Base-by-base conservation (phyloP, 2,113 vertebrate genomes). In the Myxocyprinus asiaticus region DNA sequence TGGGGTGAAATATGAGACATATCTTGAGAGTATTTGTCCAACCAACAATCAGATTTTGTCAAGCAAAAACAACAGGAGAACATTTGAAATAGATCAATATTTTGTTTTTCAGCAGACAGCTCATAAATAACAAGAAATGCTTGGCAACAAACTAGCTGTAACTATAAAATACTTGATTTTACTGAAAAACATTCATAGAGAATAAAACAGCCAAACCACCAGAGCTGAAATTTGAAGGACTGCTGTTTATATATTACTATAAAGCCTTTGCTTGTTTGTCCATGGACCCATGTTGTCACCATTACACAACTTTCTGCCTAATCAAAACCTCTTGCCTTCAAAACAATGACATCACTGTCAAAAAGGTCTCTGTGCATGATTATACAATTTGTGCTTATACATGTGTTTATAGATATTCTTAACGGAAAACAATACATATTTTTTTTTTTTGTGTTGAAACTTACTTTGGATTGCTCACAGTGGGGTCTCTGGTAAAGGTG, bases 401-500 rank as follows among this genome's bases (percentile, higher is more conserved):
- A 33, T 33, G 22, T 33, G 22, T 33, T 33, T 33, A 33, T 33
- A 33, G 22, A 33, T 33, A 33, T 33, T 33, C 22, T 33, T 33
- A 33, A 33, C 3, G 22, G 22, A 33, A 33, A 33, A 33, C 22
- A 33, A 33, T 33, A 33, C 22, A 33, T 33, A 33, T 33, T 33
- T 33, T 33, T 33, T 33, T 33, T 33, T 33, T 33, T 1, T 33
- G 22, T 33, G 22, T 33, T 33, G 22, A 33, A 33, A 33, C 96
- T 94, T 90, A 99, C 98, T 98, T 99, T 51, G 92, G 66, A n/a
- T 92, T 98, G 86, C 88, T 91, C 85, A 97, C 86, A 0, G 93
- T 95, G 58, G 95, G 94, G 86, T 99, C 98, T 93, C 96, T 97
- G 86, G 94, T 95, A 92, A 99, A 99, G 84, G 94, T 98, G 92